Base-by-base conservation (phyloP, 2,888 invertebrate genomes). In the Drosophila fungiperda region DNA sequence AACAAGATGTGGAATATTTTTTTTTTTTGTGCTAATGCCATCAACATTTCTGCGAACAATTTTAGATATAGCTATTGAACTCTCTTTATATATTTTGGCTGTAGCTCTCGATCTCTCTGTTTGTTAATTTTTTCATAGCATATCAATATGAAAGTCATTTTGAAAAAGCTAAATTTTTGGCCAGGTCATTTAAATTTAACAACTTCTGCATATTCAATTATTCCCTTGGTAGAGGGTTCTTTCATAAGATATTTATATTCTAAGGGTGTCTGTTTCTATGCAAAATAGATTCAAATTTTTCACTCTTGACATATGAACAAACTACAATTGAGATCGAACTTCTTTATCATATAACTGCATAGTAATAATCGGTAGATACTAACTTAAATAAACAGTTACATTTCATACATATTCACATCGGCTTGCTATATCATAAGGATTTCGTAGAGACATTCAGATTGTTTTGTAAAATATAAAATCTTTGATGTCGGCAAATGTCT, bases 91-190 rank as follows among this genome's bases (percentile, higher is more conserved):
- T 20, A 12, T 45, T 45, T 45, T 20, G 3, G 15, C 12, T 45
- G 7, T 45, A 12, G 20, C 4, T 38, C 2, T 40, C 38, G 8
- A 8, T 40, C 40, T n/a, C 3, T 23, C 15, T 1, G 20, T 12
- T 15, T n/a, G 29, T 36, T n/a, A 2, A 50, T 40, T 55, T 57
- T 32, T 38, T 11, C 50, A 35, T 38, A 33, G 61, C n/a, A n/a
- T 49, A n/a, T 23, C 4, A 6, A 61, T 48, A 38, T 45, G 20
- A 58, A 66, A 66, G 58, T 71, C 59, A 33, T 68, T 73, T 74
- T 65, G 15, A 59, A 52, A 77, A 64, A 49, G 52, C 8, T 9
- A 65, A 65, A 40, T 23, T 26, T 38, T 42, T 49, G 42, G 32
- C 12, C 57, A 17, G 42, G 35, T 23, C 45, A 20, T 15, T 38